Evolutionary conservation across 2,797 vertebrate species (phyloP), one percentile per base, ranked within the genome.

Genomic region (Galagoides demidoff): DNA sequence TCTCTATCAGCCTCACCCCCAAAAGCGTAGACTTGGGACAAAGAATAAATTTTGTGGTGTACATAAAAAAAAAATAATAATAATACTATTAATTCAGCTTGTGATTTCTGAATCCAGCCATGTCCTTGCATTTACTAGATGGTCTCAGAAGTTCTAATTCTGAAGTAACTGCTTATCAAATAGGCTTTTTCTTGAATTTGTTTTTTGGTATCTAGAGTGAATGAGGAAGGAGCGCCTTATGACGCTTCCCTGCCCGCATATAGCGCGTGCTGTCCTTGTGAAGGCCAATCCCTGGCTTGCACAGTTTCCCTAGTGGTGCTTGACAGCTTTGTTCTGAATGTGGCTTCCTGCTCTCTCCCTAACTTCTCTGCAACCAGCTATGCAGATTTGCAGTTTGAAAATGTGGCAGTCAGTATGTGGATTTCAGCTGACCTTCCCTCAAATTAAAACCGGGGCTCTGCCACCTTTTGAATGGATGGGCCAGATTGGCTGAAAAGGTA

Each of bases 301-400:
- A 5, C 14, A 3, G 0, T 55, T 49, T 23, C 37, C 29, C 11
- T 1, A 4, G 4, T 5, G 83, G 22, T 10, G 4, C 8, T 9
- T 9, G 11, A 1, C 37, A 31, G 49, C 0, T 52, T 84, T 81
- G 22, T 68, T 4, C 34, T 19, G 13, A 55, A 68, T 4, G n/a
- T 20, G 76, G 49, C 73, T 85, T 39, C 29, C 5, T 45, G n/a
- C 45, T 63, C 23, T 74, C 22, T 39, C 27, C 10, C 9, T 59
- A 7, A 29, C 23, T 2, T 68, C 10, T 25, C 57, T 19, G 7
- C 25, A 2, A n/a, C 34, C 71, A 70, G 71, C 59, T 68, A 49
- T 37, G 25, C 20, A 17, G 52, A 20, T 25, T 68, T n/a, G 19
- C 52, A 78, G 7, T 17, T 17, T 70, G 39, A 25, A 76, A 52